Percentiles rank a stretch among this genome's conserved stretches.
These are phyloP conservation scores for Thamnophis sirtalis DNA, from an alignment of 2,113 vertebrate genomes.

Conservation along the genomic window DNA sequence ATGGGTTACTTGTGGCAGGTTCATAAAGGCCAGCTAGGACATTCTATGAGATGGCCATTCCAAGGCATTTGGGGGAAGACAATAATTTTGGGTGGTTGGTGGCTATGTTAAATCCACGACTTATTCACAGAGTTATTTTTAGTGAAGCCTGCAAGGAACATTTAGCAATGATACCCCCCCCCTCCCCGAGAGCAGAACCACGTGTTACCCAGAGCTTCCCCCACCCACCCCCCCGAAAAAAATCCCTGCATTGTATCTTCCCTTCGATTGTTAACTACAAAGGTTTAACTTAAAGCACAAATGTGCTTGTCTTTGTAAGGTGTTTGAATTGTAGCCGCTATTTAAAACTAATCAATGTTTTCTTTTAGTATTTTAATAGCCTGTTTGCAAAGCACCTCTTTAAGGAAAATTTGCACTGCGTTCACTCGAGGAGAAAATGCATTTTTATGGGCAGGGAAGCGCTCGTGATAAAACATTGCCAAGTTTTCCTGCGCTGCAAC, in stretches of 20 bases:
- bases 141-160: background rate
- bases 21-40: too few relatives aligned
- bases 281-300: slow-evolving; percentile 48
- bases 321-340: slow-evolving; percentile 59
- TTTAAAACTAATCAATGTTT: slow-evolving; percentile 68
- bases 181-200: background rate
- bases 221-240: background rate
- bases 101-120: background rate
- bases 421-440: slow-evolving; percentile 33
- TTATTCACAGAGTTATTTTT: background rate
- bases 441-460: slow-evolving; percentile 34
- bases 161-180: background rate
- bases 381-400: slow-evolving; percentile 61
- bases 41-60: too few relatives aligned
- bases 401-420: slow-evolving; percentile 34
- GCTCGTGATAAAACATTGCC: background rate
- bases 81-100: background rate
- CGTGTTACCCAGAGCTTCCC: slow-evolving; percentile 23
- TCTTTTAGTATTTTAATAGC: slow-evolving; percentile 63
- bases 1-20: background rate
- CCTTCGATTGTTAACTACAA: slow-evolving; percentile 58
- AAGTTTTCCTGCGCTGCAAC: slow-evolving; percentile 4
- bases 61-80: background rate
- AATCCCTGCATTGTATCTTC: slow-evolving; percentile 39
- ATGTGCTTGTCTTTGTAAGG: slow-evolving; percentile 53